Evolutionary conservation across 30 jellyfish, hydroid and myxozoan species (phyloP).

Genomic region (Turritopsis dohrnii): DNA sequence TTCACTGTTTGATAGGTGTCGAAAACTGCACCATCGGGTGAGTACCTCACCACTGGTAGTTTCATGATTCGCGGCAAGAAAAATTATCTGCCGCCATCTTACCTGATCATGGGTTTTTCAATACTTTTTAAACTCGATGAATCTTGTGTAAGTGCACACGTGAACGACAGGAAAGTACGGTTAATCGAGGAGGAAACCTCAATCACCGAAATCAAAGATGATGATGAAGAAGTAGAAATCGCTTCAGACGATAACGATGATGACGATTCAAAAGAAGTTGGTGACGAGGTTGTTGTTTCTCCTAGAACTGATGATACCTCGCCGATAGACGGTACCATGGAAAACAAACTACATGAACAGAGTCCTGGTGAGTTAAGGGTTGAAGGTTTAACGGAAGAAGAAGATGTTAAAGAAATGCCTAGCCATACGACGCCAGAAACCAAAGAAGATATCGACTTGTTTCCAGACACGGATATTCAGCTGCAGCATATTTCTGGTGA

Average conservation of each 20-base stretch:
- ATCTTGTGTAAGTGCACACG: constrained; percentile 56
- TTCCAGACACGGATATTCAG: constrained; percentile 83
- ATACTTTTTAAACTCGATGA: constrained; percentile 84
- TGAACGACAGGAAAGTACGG: constrained; percentile 65
- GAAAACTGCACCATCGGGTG: constrained; percentile 99
- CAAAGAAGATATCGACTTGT: constrained; percentile 27
- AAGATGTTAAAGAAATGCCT: background rate
- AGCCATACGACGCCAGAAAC: background rate
- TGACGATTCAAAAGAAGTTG: background rate
- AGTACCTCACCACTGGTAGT: constrained; percentile 94
- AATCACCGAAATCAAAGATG: background rate
- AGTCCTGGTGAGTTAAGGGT: background rate
- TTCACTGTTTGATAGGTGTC: constrained; percentile 57
- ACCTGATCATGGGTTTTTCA: constrained; percentile 92
- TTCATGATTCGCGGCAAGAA: constrained; percentile 97
- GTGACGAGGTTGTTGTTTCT: constrained; percentile 31
- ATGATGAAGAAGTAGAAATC: background rate
- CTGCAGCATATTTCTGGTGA: constrained; percentile 82
- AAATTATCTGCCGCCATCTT: constrained; percentile 88
- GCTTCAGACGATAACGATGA: background rate
- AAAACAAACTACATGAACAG: background rate
- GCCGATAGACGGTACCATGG: constrained; percentile 7
- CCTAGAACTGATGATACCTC: constrained; percentile 14
- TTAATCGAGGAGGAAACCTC: constrained; percentile 18
- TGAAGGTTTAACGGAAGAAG: background rate